A percentile compares a stretch with the other conserved stretches of the same genome.
These are phyloP conservation scores for Otis tarda DNA, from an alignment of 2,113 vertebrate genomes.

Conservation along the genomic window DNA sequence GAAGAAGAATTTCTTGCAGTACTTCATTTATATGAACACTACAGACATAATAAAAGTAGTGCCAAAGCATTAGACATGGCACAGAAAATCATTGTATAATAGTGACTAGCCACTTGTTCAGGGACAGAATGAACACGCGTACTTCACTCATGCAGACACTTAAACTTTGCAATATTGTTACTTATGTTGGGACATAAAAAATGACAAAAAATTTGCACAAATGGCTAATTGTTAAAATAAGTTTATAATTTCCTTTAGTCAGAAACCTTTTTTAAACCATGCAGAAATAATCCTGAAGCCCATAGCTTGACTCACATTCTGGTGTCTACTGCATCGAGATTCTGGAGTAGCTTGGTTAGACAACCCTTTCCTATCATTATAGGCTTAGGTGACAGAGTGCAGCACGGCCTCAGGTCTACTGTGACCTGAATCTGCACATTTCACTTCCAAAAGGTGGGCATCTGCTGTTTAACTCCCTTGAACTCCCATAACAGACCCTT, in stretches of 20 bases:
- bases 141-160: not conserved
- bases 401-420: fast-evolving
- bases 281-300: not conserved
- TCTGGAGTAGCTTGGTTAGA: not conserved
- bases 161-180: conserved; percentile 36
- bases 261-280: conserved; percentile 8
- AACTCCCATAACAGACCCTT: not conserved
- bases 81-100: conserved; percentile 45
- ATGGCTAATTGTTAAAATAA: conserved; percentile 18
- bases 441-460: not conserved
- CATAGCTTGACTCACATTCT: not conserved
- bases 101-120: conserved; percentile 4
- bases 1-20: conserved; percentile 66
- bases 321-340: not conserved
- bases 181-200: conserved; percentile 5
- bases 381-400: not conserved
- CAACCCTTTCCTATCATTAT: fast-evolving
- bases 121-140: not conserved
- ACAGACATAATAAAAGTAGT: conserved; percentile 73
- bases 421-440: not conserved
- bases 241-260: conserved; percentile 10
- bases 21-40: conserved; percentile 63
- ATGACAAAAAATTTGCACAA: conserved; percentile 4
- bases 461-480: not conserved
- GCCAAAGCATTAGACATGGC: conserved; percentile 59